Evolutionary conservation across 1,140 invertebrate species (phyloP).

Genomic region (Drosophila punjabiensis): DNA sequence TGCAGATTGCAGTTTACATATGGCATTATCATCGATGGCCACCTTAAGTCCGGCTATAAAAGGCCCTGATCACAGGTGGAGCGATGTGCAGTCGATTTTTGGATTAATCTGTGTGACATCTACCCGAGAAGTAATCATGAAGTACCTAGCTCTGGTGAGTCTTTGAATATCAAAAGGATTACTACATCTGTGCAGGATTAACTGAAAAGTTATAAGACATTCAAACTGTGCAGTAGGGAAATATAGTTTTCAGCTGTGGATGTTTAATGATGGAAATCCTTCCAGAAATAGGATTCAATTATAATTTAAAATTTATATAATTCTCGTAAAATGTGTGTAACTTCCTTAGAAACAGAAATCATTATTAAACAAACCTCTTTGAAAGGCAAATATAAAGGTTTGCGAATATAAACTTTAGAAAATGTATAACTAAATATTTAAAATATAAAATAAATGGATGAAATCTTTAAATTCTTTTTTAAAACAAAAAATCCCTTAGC

Average conservation of each 20-base stretch:
- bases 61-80: conserved; percentile 37
- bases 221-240: neutral
- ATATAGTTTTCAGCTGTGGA: neutral
- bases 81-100: conserved; percentile 72
- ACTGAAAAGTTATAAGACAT: neutral
- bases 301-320: neutral
- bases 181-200: neutral
- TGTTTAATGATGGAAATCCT: neutral
- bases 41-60: conserved; percentile 59
- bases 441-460: no score
- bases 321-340: neutral
- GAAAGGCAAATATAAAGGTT: neutral
- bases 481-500: no score
- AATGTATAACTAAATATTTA: neutral
- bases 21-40: conserved; percentile 64
- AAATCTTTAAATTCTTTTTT: neutral
- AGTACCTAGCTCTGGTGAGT: conserved; percentile 75
- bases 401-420: neutral
- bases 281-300: neutral
- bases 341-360: no score
- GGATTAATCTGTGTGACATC: conserved; percentile 66
- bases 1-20: conserved; percentile 78
- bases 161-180: neutral
- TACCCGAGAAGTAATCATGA: conserved; percentile 60
- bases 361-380: neutral